phyloP scores from a whole-genome alignment of 1,140 invertebrate genomes.

The Eriocheir sinensis region DNA sequence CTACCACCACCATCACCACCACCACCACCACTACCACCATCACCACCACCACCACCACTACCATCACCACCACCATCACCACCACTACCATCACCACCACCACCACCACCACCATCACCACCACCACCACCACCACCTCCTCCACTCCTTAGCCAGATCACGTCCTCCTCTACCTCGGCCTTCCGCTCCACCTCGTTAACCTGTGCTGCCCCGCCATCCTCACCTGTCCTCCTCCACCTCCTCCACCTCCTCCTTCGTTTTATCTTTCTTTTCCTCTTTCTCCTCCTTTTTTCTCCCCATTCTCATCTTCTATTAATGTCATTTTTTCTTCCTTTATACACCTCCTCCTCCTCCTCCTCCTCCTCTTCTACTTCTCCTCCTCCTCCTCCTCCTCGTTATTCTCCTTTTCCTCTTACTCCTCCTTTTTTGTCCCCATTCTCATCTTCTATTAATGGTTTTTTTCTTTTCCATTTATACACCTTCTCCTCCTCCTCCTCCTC shows the following conservation, averaged over 20 bases:
- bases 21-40: neutral
- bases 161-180: neutral
- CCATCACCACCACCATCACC: slow-evolving; percentile 4
- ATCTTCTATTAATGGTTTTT: neutral
- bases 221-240: slow-evolving; percentile 21
- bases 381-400: too few relatives aligned
- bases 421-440: too few relatives aligned
- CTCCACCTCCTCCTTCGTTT: neutral
- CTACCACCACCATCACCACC: neutral
- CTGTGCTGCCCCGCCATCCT: too few relatives aligned
- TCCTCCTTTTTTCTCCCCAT: neutral
- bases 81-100: neutral
- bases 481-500: neutral
- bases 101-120: neutral
- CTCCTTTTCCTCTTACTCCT: neutral
- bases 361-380: neutral
- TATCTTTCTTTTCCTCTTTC: neutral
- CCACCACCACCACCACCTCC: neutral
- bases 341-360: neutral
- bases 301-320: too few relatives aligned
- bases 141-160: neutral
- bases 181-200: neutral
- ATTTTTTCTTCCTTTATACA: neutral
- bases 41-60: neutral
- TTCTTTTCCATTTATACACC: neutral